phyloP scores from a whole-genome alignment of 1,140 invertebrate species.

The Globodera rostochiensis region DNA sequence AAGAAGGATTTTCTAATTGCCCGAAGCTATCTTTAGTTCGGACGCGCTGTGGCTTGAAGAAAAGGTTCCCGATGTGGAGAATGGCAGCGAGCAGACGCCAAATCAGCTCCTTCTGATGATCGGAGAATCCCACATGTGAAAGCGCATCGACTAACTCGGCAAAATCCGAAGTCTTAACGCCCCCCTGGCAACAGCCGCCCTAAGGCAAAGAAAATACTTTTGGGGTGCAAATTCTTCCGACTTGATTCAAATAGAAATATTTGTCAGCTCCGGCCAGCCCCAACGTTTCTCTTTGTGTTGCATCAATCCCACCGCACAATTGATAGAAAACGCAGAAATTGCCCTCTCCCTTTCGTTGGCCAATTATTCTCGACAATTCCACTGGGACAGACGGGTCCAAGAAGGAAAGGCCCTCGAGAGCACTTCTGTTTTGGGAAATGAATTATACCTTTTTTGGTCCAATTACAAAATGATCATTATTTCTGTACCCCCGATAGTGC shows the following conservation, averaged over 20 bases:
- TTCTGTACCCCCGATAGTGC: slow-evolving; percentile 34
- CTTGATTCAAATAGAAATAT: slow-evolving; percentile 49
- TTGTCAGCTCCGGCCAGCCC: slow-evolving; percentile 35
- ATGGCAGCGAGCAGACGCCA: slow-evolving; percentile 34
- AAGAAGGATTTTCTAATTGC: not conserved
- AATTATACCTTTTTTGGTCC: not conserved
- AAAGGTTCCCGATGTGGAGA: slow-evolving; percentile 45
- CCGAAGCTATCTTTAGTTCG: not conserved
- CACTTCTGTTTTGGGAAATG: not conserved
- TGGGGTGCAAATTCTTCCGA: slow-evolving; percentile 7
- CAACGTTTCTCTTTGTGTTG: slow-evolving; percentile 27
- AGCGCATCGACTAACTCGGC: slow-evolving; percentile 15
- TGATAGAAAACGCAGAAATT: slow-evolving; percentile 45
- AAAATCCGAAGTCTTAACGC: slow-evolving; percentile 23
- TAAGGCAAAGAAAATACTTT: slow-evolving; percentile 23
- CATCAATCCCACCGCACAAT: slow-evolving; percentile 33
- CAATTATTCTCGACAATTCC: slow-evolving; percentile 33
- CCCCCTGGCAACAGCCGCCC: slow-evolving; percentile 32
- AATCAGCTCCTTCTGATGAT: slow-evolving; percentile 40
- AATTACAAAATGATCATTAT: not conserved
- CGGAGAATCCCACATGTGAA: slow-evolving; percentile 37
- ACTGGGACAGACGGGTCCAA: slow-evolving; percentile 25
- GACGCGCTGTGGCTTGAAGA: slow-evolving; percentile 36
- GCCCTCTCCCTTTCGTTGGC: slow-evolving; percentile 34
- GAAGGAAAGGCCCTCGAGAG: slow-evolving; percentile 27